Evolutionary conservation across 2,113 vertebrate genomes (phyloP).

Genomic region (Muntiacus reevesi): DNA sequence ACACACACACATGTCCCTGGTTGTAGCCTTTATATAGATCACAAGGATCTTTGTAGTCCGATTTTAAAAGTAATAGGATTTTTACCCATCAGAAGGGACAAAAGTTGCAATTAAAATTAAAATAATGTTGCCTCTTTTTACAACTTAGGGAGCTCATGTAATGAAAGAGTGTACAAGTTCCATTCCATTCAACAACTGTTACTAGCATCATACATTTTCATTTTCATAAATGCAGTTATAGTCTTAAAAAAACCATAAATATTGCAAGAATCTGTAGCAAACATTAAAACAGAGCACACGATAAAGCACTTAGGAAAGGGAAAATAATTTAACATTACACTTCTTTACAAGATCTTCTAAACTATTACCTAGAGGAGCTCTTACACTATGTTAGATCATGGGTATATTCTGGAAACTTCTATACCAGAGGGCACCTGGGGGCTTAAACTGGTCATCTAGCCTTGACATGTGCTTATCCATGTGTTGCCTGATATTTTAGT

Average conservation of each 20-base stretch:
- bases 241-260: neutral
- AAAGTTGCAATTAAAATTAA: neutral
- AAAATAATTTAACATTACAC: neutral
- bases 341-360: neutral
- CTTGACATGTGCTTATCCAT: neutral
- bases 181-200: neutral
- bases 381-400: accelerated
- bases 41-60: neutral
- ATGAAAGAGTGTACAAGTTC: neutral
- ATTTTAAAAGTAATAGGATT: neutral
- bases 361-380: neutral
- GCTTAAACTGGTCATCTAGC: neutral
- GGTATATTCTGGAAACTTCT: neutral
- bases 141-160: neutral
- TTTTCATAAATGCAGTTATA: neutral
- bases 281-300: neutral
- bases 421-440: neutral
- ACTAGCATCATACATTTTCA: neutral
- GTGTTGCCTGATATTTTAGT: neutral
- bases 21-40: neutral
- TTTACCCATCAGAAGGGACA: neutral
- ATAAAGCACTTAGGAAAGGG: neutral
- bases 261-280: neutral
- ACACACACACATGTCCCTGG: neutral
- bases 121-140: neutral